A percentile compares a stretch with the other conserved stretches of the same genome.
Conservation (phyloP, 2,113 vertebrate species). For the Myiozetetes cayanensis region DNA sequence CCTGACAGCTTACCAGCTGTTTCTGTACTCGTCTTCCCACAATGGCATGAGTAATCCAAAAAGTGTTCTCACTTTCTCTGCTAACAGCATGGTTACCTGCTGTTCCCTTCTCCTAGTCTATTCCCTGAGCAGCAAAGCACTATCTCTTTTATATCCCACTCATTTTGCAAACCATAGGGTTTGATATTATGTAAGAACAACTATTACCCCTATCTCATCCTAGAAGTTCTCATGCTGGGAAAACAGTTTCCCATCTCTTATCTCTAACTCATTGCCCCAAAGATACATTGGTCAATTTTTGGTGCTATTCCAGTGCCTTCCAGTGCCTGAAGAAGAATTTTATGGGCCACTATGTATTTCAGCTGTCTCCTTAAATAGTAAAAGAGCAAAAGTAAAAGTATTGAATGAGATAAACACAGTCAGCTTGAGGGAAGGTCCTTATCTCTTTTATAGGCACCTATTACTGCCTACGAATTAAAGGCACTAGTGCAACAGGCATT, state of each 20-base stretch:
- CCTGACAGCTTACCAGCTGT: conserved; percentile 77
- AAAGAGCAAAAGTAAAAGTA: background rate
- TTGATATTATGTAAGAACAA: background rate
- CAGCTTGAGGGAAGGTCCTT: background rate
- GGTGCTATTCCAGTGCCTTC: background rate
- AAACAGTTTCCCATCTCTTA: background rate
- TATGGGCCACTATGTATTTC: background rate
- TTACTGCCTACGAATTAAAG: background rate
- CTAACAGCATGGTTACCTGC: conserved; percentile 61
- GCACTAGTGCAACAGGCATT: background rate
- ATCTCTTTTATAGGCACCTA: background rate
- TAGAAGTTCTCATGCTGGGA: background rate
- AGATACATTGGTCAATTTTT: background rate
- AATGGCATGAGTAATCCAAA: conserved; percentile 57
- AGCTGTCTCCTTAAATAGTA: background rate
- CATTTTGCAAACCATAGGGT: conserved; percentile 15
- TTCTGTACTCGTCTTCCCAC: conserved; percentile 70
- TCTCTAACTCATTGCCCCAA: background rate
- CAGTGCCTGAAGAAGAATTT: background rate
- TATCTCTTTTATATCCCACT: conserved; percentile 1
- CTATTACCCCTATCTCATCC: background rate
- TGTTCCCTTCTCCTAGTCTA: conserved; percentile 51
- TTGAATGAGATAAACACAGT: background rate
- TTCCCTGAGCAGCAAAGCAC: background rate
- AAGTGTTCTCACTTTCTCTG: conserved; percentile 53